phyloP scores from a whole-genome alignment of 1,140 invertebrate species.

The Thaumatotibia leucotreta region DNA sequence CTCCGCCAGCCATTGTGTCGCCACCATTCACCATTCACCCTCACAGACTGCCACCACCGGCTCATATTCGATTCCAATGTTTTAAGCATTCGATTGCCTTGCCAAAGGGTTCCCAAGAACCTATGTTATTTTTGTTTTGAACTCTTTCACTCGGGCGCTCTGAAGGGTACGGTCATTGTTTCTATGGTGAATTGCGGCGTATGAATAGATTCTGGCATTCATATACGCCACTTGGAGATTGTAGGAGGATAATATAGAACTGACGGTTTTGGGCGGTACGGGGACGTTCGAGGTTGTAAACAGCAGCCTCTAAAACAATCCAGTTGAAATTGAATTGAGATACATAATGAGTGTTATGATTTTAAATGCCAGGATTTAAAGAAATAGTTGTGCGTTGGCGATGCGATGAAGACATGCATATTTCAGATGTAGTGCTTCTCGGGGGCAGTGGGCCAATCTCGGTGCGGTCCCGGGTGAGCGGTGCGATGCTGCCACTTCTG shows the following conservation, averaged over 20 bases:
- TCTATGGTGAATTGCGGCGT: slow-evolving; percentile 62
- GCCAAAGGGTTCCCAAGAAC: slow-evolving; percentile 73
- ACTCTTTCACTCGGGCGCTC: slow-evolving; percentile 55
- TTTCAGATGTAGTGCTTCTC: slow-evolving; percentile 7
- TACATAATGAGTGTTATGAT: not conserved
- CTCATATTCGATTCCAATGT: slow-evolving; percentile 69
- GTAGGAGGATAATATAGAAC: slow-evolving; percentile 57
- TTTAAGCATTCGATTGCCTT: slow-evolving; percentile 74
- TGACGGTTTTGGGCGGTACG: slow-evolving; percentile 55
- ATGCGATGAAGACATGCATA: not conserved
- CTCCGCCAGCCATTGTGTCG: slow-evolving; percentile 42
- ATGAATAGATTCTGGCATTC: slow-evolving; percentile 63
- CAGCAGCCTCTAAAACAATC: slow-evolving; percentile 57
- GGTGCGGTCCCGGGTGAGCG: slow-evolving; percentile 15
- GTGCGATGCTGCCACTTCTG: slow-evolving; percentile 7
- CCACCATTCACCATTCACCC: slow-evolving; percentile 38
- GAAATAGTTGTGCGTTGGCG: not conserved
- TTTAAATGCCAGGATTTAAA: not conserved
- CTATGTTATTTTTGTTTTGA: slow-evolving; percentile 61
- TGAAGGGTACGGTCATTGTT: slow-evolving; percentile 70
- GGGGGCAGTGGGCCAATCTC: slow-evolving; percentile 16
- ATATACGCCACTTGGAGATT: slow-evolving; percentile 51
- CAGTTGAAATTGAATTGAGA: not conserved
- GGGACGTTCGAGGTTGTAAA: slow-evolving; percentile 45
- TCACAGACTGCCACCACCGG: slow-evolving; percentile 28